Conservation (phyloP, 2,113 vertebrate genomes). For the Phalacrocorax aristotelis region DNA sequence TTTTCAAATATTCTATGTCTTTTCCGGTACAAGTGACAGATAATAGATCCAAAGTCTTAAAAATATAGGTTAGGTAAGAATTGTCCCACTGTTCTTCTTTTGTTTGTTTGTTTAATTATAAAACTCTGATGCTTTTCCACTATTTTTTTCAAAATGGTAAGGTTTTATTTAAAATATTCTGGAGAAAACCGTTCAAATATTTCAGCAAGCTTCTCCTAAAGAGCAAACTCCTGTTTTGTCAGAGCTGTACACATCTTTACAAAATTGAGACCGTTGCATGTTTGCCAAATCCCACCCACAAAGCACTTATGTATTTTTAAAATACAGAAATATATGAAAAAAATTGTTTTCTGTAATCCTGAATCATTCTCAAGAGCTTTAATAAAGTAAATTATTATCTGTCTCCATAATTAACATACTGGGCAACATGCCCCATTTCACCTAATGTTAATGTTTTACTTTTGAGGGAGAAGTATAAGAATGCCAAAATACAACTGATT, state of each 20-base stretch:
- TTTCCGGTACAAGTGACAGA: background rate
- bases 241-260: background rate
- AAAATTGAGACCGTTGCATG: background rate
- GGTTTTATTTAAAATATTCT: background rate
- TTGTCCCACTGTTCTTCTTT: background rate
- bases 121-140: rapidly evolving
- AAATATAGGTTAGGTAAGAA: background rate
- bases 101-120: too few relatives aligned
- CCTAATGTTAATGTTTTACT: background rate
- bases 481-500: background rate
- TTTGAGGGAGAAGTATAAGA: background rate
- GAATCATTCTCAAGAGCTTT: background rate
- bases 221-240: background rate
- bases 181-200: background rate
- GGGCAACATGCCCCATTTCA: background rate
- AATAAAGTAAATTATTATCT: background rate
- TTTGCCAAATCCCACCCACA: background rate
- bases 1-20: background rate
- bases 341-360: background rate
- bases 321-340: background rate
- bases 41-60: background rate
- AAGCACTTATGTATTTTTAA: background rate
- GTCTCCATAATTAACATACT: background rate
- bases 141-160: background rate
- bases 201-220: background rate